These are phyloP conservation scores for Mayetiola destructor DNA, from an alignment of 2,888 invertebrate species.

Conservation along the genomic window DNA sequence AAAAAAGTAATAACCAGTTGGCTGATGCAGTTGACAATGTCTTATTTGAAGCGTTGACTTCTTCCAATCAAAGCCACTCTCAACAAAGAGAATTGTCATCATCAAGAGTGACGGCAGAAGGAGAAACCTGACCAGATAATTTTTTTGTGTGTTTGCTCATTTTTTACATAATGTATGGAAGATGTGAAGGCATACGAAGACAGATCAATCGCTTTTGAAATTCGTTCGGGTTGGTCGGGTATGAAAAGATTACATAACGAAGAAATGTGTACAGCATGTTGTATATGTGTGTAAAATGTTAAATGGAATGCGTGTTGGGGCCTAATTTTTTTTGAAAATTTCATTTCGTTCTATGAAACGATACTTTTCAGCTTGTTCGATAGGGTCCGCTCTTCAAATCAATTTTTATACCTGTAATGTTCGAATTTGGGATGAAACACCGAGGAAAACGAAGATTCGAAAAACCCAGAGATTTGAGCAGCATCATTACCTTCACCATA, in stretches of 20 bases:
- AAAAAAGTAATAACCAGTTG: not conserved
- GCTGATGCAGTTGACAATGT: not conserved
- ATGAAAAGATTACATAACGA: constrained; percentile 1
- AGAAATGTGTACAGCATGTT: not conserved
- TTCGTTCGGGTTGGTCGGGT: not conserved
- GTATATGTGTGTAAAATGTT: not conserved
- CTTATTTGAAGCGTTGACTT: not conserved
- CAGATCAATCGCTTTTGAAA: not conserved
- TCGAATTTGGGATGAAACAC: too few relatives aligned
- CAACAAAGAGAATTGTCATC: not conserved
- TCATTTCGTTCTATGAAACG: not conserved
- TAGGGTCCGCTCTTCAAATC: not conserved
- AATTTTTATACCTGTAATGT: constrained; percentile 3
- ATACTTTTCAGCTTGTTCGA: not conserved
- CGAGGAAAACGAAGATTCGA: too few relatives aligned
- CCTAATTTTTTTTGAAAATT: not conserved
- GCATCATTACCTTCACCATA: not conserved
- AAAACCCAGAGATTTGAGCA: not conserved
- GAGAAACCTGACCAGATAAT: too few relatives aligned
- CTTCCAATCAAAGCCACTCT: constrained; percentile 6
- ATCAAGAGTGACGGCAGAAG: too few relatives aligned
- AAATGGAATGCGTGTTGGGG: not conserved
- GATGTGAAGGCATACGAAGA: not conserved
- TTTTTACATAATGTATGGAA: not conserved
- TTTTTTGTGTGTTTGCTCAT: not conserved